A percentile compares a stretch with the other conserved stretches of the same genome.
Conservation (phyloP, 2,113 vertebrate species). For the Dicaeum eximium region DNA sequence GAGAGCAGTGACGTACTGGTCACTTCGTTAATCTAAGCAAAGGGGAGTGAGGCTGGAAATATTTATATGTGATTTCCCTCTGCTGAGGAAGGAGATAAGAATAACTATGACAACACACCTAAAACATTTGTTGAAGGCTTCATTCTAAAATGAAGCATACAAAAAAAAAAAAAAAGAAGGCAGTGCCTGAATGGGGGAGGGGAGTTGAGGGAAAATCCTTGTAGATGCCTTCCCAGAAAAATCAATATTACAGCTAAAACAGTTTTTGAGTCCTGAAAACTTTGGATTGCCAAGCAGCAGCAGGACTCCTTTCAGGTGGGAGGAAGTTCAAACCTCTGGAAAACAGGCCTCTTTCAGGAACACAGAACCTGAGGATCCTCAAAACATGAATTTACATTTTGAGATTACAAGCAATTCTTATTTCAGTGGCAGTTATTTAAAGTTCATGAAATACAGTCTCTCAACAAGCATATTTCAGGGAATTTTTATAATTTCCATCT, state of each 20-base stretch:
- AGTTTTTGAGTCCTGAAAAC: not conserved
- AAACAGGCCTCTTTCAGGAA: not conserved
- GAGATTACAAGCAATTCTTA: not conserved
- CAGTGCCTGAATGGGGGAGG: not conserved
- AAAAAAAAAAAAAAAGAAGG: not conserved
- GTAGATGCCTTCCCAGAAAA: not conserved
- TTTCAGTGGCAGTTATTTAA: not conserved
- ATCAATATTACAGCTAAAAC: not conserved
- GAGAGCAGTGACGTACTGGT: slow-evolving; percentile 2
- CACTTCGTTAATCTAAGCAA: slow-evolving; percentile 27
- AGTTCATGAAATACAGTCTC: not conserved
- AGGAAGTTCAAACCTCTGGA: not conserved
- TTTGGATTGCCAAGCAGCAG: not conserved
- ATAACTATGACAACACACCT: slow-evolving; percentile 36
- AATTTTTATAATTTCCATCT: not conserved
- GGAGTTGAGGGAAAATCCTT: not conserved
- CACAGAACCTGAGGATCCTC: not conserved
- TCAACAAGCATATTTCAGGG: not conserved
- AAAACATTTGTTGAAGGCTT: slow-evolving; percentile 27
- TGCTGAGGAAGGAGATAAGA: slow-evolving; percentile 60
- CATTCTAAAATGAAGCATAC: not conserved
- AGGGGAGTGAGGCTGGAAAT: slow-evolving; percentile 45
- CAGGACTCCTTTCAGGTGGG: not conserved
- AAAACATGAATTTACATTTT: not conserved
- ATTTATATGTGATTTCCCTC: slow-evolving; percentile 45